Evolutionary conservation across 2,888 invertebrate genomes (phyloP).

Genomic region (Drosophila ezoana): DNA sequence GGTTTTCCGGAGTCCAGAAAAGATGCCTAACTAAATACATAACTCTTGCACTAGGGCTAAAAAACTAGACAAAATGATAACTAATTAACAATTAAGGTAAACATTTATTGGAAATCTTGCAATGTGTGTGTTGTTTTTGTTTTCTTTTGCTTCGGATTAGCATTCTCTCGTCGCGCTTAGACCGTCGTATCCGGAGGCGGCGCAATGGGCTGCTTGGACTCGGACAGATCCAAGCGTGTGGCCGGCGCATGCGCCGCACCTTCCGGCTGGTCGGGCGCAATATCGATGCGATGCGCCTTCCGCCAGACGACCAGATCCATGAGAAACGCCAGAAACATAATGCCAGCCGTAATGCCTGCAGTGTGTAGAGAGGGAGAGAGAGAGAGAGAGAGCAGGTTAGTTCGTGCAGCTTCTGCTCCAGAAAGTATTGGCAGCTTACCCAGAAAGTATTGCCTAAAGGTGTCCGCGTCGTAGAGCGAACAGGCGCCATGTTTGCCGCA

Average conservation of each 20-base stretch:
- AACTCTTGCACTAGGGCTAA: constrained; percentile 76
- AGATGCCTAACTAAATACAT: constrained; percentile 79
- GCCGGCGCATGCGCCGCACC: constrained; percentile 32
- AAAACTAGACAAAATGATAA: constrained; percentile 80
- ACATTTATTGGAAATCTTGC: constrained; percentile 78
- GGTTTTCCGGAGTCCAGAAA: constrained; percentile 58
- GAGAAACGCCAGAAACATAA: constrained; percentile 94
- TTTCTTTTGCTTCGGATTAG: neutral
- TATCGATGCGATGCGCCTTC: constrained; percentile 93
- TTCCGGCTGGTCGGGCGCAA: constrained; percentile 86
- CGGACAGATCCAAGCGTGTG: constrained; percentile 64
- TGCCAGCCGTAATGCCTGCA: constrained; percentile 93
- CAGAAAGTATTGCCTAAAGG: constrained; percentile 93
- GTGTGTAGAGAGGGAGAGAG: neutral
- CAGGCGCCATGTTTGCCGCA: constrained; percentile 94
- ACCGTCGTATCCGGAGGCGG: constrained; percentile 83
- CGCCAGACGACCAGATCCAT: constrained; percentile 96
- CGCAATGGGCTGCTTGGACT: constrained; percentile 79
- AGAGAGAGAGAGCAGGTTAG: neutral
- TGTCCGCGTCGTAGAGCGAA: constrained; percentile 93
- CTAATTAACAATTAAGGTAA: constrained; percentile 80
- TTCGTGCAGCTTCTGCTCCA: neutral
- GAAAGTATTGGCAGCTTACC: constrained; percentile 86
- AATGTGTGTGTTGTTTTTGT: constrained; percentile 42
- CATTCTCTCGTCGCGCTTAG: constrained; percentile 44